A percentile compares a stretch with the other conserved stretches of the same genome.
Conservation (phyloP, 2,888 invertebrate species). For the Phragmatobia fuliginosa region DNA sequence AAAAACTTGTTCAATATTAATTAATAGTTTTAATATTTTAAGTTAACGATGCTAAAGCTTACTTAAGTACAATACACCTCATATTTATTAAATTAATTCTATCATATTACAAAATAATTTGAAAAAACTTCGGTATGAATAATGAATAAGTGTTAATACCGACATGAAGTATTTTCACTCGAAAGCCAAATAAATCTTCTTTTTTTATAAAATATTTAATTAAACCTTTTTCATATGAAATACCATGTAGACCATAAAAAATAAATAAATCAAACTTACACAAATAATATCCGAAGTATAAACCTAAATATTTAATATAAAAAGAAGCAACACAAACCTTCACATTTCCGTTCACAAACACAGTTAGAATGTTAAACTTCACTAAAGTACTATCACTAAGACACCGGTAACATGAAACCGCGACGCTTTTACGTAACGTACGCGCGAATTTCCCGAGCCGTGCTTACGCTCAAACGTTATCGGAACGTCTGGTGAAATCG, state of each 20-base stretch:
- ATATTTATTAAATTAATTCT: conserved; percentile 6
- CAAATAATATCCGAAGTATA: conserved; percentile 16
- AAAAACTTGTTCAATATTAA: not conserved
- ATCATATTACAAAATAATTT: conserved; percentile 9
- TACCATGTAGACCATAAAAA: conserved; percentile 41
- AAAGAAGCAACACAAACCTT: conserved; percentile 61
- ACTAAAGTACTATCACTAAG: conserved; percentile 47
- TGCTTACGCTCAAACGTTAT: conserved; percentile 75
- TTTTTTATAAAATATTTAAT: conserved; percentile 45
- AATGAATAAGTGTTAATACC: no score
- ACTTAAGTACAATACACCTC: no score
- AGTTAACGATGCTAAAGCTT: not conserved
- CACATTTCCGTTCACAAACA: conserved; percentile 59
- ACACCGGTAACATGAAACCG: conserved; percentile 40
- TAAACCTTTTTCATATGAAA: conserved; percentile 51
- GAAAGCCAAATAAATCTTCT: conserved; percentile 52
- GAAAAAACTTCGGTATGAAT: conserved; percentile 1
- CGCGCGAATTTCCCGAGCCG: conserved; percentile 59
- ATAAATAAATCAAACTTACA: conserved; percentile 27
- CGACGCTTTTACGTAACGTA: conserved; percentile 65
- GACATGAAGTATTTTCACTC: conserved; percentile 29
- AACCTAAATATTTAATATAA: conserved; percentile 12
- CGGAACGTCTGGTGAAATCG: conserved; percentile 74
- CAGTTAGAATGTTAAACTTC: conserved; percentile 49
- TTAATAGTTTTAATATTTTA: not conserved